These are phyloP conservation scores for Caenorhabditis angaria DNA, from an alignment of 2,888 invertebrate species.

Conservation along the genomic window DNA sequence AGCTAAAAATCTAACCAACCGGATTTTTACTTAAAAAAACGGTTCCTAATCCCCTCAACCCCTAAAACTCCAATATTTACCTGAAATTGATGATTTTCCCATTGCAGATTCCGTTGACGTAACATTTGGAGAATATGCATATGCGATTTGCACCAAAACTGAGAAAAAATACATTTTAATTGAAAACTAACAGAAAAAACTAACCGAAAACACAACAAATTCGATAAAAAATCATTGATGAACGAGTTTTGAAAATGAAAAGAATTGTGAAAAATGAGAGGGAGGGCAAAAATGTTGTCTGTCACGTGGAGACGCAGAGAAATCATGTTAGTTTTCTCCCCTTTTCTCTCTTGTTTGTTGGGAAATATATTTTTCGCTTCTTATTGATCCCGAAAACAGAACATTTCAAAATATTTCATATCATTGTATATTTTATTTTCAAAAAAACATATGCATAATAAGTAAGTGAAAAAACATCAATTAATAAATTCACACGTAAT, in stretches of 20 bases:
- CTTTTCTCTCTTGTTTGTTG: conserved; percentile 2
- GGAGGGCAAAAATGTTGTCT: neutral
- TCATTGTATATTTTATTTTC: neutral
- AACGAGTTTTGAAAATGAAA: neutral
- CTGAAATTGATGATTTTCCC: neutral
- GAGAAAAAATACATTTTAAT: neutral
- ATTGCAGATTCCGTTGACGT: neutral
- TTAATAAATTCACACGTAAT: neutral
- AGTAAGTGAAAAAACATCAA: conserved; percentile 1
- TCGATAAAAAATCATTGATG: neutral
- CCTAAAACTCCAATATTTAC: neutral
- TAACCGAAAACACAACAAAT: neutral
- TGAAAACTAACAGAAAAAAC: neutral
- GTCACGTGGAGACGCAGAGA: neutral
- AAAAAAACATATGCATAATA: neutral
- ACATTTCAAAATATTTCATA: neutral
- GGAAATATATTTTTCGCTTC: too few species aligned
- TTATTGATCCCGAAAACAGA: neutral
- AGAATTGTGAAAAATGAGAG: neutral
- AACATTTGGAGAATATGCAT: neutral
- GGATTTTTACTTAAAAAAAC: too few species aligned
- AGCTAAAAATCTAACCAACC: too few species aligned
- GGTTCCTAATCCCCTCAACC: too few species aligned
- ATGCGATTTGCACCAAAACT: neutral
- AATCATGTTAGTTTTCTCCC: neutral